These are phyloP conservation scores for Parauchenoglanis punctatus DNA, from an alignment of 2,797 vertebrate genomes.

Conservation along the genomic window DNA sequence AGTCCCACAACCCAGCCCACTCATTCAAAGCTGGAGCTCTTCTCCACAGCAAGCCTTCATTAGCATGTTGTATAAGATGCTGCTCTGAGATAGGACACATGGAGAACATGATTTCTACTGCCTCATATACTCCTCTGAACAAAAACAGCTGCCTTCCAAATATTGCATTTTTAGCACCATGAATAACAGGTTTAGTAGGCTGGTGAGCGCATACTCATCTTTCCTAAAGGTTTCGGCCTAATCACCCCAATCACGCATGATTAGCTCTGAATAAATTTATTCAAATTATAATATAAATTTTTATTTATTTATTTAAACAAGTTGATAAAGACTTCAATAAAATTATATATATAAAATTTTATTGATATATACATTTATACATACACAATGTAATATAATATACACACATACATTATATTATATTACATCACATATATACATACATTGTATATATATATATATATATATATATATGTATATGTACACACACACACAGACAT, in stretches of 20 bases:
- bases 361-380: too few relatives aligned
- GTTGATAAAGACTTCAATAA: neutral
- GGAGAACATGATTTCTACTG: conserved; percentile 32
- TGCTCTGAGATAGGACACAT: conserved; percentile 17
- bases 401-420: too few relatives aligned
- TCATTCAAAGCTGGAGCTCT: conserved; percentile 32
- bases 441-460: too few relatives aligned
- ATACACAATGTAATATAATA: too few relatives aligned
- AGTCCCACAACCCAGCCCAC: conserved; percentile 25
- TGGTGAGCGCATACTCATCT: neutral
- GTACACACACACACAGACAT: too few relatives aligned
- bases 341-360: neutral
- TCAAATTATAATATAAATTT: too few relatives aligned
- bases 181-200: neutral
- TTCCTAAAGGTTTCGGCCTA: neutral
- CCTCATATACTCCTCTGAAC: neutral
- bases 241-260: neutral
- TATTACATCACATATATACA: too few relatives aligned
- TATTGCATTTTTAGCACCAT: neutral
- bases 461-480: too few relatives aligned
- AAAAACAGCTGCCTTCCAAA: neutral
- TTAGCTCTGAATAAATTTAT: neutral
- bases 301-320: neutral
- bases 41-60: conserved; percentile 39
- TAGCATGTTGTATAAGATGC: conserved; percentile 39